phyloP scores from a whole-genome alignment of 2,797 vertebrate genomes.

The Tangara arthus region DNA sequence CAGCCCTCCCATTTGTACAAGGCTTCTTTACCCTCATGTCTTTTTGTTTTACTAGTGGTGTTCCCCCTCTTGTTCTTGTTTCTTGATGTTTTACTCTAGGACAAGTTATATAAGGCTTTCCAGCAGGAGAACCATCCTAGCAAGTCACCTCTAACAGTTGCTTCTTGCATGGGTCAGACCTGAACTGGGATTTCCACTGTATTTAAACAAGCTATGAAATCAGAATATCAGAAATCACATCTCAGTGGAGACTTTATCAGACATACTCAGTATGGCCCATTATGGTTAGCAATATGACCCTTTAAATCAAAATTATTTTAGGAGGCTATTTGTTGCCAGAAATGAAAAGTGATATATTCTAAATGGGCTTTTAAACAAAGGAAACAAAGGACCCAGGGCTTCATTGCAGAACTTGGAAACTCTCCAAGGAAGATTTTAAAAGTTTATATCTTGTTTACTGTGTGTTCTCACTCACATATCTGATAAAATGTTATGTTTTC shows the following conservation, averaged over 20 bases:
- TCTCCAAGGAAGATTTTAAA: conserved; percentile 16
- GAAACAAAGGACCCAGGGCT: neutral
- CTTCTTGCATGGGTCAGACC: neutral
- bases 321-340: neutral
- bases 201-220: neutral
- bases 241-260: neutral
- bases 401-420: neutral
- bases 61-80: neutral
- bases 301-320: conserved; percentile 30
- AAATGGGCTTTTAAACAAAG: neutral
- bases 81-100: neutral
- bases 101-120: neutral
- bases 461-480: neutral
- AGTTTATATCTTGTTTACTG: conserved; percentile 1
- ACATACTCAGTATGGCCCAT: neutral
- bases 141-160: neutral
- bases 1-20: fast-evolving
- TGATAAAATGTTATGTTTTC: conserved; percentile 11
- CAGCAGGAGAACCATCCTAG: neutral
- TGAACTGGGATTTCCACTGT: neutral
- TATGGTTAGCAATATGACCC: neutral
- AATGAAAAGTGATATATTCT: neutral
- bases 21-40: neutral
- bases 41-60: neutral
- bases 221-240: neutral